Evolutionary conservation across 1,140 invertebrate genomes (phyloP).

Genomic region (Lepidotrigona ventralis): DNA sequence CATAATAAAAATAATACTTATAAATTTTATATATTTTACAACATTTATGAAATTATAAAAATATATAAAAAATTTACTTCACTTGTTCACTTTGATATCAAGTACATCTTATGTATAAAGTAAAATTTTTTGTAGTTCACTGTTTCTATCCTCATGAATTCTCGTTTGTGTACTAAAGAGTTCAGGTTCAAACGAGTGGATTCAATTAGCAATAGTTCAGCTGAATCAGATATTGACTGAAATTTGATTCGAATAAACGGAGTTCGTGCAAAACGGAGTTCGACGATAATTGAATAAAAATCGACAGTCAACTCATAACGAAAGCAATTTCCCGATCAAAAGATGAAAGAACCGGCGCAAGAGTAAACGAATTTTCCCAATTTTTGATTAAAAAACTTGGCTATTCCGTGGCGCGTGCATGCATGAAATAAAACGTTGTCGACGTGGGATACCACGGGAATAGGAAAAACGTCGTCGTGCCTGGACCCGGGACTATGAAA

Average conservation of each 20-base stretch:
- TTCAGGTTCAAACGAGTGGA: too few relatives aligned
- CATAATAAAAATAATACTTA: too few relatives aligned
- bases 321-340: constrained; percentile 17
- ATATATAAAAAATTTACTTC: too few relatives aligned
- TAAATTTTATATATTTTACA: too few relatives aligned
- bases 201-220: too few relatives aligned
- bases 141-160: too few relatives aligned
- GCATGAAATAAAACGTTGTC: constrained; percentile 15
- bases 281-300: background rate
- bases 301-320: background rate
- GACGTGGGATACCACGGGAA: background rate
- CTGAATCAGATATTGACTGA: background rate
- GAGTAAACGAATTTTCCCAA: constrained; percentile 9
- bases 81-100: too few relatives aligned
- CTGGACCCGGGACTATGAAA: background rate
- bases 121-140: too few relatives aligned
- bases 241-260: background rate
- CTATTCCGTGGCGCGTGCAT: background rate
- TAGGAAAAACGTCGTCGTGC: background rate
- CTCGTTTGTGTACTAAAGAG: too few relatives aligned
- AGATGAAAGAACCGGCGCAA: background rate
- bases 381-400: constrained; percentile 27
- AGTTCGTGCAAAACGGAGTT: too few relatives aligned
- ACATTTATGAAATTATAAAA: too few relatives aligned
- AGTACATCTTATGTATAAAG: too few relatives aligned